phyloP scores from a whole-genome alignment of 2,797 vertebrate genomes.

The Anguilla obscura region DNA sequence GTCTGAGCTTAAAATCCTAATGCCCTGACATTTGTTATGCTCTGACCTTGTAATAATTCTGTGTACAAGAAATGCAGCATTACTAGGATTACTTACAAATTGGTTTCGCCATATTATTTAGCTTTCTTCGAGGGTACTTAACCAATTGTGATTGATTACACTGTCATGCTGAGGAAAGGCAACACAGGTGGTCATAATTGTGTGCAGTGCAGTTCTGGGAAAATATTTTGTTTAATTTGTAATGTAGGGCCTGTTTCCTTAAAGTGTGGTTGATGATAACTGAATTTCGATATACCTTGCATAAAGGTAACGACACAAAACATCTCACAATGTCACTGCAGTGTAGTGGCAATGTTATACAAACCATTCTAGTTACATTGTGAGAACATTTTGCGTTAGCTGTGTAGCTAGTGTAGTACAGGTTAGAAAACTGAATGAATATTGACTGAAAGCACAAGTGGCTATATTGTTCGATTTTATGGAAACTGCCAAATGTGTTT shows the following conservation, averaged over 20 bases:
- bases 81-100: conserved; percentile 66
- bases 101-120: conserved; percentile 63
- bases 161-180: conserved; percentile 70
- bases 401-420: background rate
- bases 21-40: conserved; percentile 55
- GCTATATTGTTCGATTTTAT: background rate
- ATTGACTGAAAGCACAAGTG: background rate
- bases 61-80: conserved; percentile 44
- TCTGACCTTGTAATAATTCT: conserved; percentile 53
- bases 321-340: too few species aligned
- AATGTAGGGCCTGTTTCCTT: conserved; percentile 35
- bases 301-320: background rate
- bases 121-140: conserved; percentile 67
- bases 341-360: too few species aligned
- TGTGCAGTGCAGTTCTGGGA: conserved; percentile 73
- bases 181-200: conserved; percentile 74
- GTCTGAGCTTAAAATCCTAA: conserved; percentile 63
- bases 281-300: conserved; percentile 33
- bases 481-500: background rate
- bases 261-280: conserved; percentile 59
- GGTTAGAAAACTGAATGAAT: background rate
- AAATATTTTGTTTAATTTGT: conserved; percentile 65
- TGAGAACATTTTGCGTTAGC: background rate
- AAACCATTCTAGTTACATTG: too few species aligned
- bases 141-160: conserved; percentile 76